A percentile compares a stretch with the other conserved stretches of the same genome.
These are phyloP conservation scores for Apostichopus leukothele DNA, from an alignment of 53 echinoderm and acorn worm species.

Conservation along the genomic window DNA sequence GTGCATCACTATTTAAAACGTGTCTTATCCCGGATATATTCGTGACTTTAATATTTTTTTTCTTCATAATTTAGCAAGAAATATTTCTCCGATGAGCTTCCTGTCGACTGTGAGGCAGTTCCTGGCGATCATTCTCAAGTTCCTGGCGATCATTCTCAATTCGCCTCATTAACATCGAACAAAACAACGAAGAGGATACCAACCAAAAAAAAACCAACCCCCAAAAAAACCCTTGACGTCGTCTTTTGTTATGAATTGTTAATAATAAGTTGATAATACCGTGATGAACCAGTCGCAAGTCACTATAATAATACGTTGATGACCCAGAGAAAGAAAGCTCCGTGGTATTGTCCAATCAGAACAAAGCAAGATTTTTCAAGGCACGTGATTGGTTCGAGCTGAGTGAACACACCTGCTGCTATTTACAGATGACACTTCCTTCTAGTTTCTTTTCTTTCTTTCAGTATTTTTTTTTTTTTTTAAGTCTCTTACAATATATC, in stretches of 20 bases:
- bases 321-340: background rate
- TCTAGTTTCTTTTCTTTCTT: background rate
- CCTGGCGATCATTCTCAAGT: background rate
- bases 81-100: background rate
- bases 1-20: background rate
- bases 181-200: background rate
- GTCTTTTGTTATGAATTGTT: conserved; percentile 37
- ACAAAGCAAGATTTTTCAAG: conserved; percentile 10
- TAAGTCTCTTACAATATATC: conserved; percentile 13
- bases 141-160: background rate
- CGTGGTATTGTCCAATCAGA: conserved; percentile 27
- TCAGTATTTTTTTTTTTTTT: background rate
- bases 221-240: background rate
- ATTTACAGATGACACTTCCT: background rate
- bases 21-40: background rate
- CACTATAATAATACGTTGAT: background rate
- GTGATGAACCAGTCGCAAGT: conserved; percentile 5
- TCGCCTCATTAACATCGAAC: background rate
- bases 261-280: conserved; percentile 26
- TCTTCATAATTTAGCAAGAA: background rate
- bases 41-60: background rate
- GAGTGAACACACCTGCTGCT: conserved; percentile 36
- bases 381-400: conserved; percentile 44
- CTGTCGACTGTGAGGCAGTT: background rate
- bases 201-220: background rate